Evolutionary conservation across 2,888 invertebrate species (phyloP).

Genomic region (Sycophila texana): DNA sequence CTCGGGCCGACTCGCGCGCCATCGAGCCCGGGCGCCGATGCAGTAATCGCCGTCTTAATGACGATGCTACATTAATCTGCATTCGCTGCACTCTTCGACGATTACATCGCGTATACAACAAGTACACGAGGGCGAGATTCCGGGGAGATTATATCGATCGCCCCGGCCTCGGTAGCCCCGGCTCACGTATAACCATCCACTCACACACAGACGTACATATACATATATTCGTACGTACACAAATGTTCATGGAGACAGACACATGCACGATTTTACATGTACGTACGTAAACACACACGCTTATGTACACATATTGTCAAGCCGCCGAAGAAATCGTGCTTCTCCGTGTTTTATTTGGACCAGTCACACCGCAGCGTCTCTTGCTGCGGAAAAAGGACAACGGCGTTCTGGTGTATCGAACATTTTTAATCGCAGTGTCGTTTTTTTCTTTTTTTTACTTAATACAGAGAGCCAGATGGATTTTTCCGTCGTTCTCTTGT

Average conservation of each 20-base stretch:
- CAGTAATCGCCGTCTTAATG: conserved; percentile 49
- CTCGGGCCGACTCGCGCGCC: too few relatives aligned
- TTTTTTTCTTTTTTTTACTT: too few relatives aligned
- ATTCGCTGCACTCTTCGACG: conserved; percentile 53
- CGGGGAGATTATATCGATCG: conserved; percentile 50
- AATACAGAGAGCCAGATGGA: too few relatives aligned
- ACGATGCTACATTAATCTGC: conserved; percentile 53
- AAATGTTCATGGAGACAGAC: not conserved
- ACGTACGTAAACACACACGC: too few relatives aligned
- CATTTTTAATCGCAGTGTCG: conserved; percentile 19
- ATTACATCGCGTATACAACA: conserved; percentile 44
- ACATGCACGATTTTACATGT: not conserved
- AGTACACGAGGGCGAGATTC: conserved; percentile 43
- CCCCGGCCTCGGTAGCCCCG: not conserved
- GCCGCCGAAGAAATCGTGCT: too few relatives aligned
- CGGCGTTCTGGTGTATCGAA: not conserved
- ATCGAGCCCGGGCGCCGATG: conserved; percentile 8
- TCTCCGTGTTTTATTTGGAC: conserved; percentile 33
- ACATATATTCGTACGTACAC: not conserved
- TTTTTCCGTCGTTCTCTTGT: too few relatives aligned
- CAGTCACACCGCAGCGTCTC: not conserved
- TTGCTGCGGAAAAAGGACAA: not conserved
- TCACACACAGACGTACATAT: not conserved
- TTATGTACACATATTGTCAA: too few relatives aligned
- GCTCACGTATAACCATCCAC: not conserved